Evolutionary conservation across 1,140 invertebrate genomes (phyloP).

Genomic region (Drosophila asahinai): DNA sequence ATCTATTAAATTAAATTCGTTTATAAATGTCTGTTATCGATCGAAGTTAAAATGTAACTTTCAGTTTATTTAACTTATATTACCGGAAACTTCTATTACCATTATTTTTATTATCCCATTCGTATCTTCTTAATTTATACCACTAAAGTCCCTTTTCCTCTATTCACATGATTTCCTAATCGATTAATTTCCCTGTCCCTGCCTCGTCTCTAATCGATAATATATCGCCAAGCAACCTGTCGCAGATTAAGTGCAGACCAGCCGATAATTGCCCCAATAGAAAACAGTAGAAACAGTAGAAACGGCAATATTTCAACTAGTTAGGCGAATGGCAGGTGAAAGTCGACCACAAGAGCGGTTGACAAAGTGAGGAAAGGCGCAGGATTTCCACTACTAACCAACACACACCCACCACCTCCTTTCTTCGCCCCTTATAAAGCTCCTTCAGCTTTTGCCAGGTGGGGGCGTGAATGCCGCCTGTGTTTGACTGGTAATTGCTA

Average conservation of each 20-base stretch:
- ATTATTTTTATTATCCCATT: neutral
- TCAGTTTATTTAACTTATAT: too few relatives aligned
- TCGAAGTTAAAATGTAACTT: too few relatives aligned
- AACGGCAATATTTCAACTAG: constrained; percentile 56
- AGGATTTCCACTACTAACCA: constrained; percentile 7
- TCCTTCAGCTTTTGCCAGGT: constrained; percentile 10
- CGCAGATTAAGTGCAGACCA: constrained; percentile 31
- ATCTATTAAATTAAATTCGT: neutral
- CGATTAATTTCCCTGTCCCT: neutral
- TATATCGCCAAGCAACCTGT: constrained; percentile 3
- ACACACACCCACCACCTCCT: neutral
- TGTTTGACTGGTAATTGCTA: constrained; percentile 75
- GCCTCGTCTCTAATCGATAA: constrained; percentile 12
- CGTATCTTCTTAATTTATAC: neutral
- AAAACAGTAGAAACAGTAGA: constrained; percentile 34
- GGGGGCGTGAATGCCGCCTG: constrained; percentile 45
- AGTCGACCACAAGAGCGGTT: constrained; percentile 43
- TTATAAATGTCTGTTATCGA: too few relatives aligned
- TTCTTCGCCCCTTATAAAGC: neutral
- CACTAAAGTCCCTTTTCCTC: neutral
- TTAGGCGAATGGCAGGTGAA: constrained; percentile 24
- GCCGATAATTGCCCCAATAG: constrained; percentile 35
- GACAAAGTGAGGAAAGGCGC: constrained; percentile 45
- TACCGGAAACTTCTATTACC: too few relatives aligned
- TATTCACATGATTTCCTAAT: neutral